Evolutionary conservation across 2,113 vertebrate species (phyloP).

Genomic region (Pluvianellus socialis): DNA sequence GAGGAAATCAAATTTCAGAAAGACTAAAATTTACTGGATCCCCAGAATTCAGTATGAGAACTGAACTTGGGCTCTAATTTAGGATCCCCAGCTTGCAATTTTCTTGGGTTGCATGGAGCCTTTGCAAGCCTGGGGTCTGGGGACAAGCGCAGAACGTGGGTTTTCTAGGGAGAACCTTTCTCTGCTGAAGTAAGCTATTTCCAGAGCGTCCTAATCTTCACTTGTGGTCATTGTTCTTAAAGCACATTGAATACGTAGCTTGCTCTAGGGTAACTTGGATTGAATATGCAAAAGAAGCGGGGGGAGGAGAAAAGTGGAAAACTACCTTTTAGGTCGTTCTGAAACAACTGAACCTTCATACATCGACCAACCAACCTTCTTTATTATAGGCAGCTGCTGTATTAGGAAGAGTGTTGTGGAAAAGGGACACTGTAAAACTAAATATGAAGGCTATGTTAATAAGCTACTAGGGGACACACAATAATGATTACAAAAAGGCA

Average conservation of each 20-base stretch:
- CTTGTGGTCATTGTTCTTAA: neutral
- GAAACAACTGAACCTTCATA: neutral
- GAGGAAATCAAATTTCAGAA: slow-evolving; percentile 38
- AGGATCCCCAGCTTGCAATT: neutral
- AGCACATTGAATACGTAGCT: neutral
- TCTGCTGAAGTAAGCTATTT: neutral
- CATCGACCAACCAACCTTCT: neutral
- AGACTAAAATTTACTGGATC: slow-evolving; percentile 31
- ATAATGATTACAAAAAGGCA: neutral
- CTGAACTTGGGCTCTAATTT: neutral
- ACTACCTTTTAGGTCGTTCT: neutral
- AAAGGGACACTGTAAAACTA: neutral
- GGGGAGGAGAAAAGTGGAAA: neutral
- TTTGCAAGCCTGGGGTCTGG: neutral
- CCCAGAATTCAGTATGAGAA: neutral
- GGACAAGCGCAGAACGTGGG: neutral
- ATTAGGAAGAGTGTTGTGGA: neutral
- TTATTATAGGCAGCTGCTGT: neutral
- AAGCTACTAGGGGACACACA: neutral
- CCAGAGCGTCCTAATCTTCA: neutral
- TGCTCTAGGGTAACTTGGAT: neutral
- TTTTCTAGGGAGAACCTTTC: neutral
- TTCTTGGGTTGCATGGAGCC: neutral
- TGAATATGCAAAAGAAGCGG: neutral
- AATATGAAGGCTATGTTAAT: neutral